phyloP scores from a whole-genome alignment of 2,888 invertebrate species.

The Xylocampa areola region DNA sequence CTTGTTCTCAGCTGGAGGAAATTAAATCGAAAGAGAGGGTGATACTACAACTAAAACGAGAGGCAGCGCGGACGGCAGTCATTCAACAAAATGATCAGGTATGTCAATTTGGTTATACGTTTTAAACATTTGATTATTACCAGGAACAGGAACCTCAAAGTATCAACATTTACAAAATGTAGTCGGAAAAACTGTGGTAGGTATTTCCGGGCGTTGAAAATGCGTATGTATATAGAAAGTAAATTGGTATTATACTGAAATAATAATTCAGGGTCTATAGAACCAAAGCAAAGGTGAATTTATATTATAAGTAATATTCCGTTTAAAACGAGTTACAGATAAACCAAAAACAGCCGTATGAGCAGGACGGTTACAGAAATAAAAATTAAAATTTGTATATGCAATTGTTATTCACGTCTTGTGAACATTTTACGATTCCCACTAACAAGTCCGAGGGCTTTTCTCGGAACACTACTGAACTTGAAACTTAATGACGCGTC shows the following conservation, averaged over 20 bases:
- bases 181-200: too few relatives aligned
- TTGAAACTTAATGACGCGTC: constrained; percentile 46
- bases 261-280: too few relatives aligned
- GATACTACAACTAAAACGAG: constrained; percentile 89
- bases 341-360: constrained; percentile 7
- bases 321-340: constrained; percentile 11
- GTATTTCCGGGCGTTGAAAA: too few relatives aligned
- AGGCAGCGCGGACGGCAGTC: constrained; percentile 75
- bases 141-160: neutral
- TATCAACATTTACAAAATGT: too few relatives aligned
- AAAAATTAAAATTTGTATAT: constrained; percentile 19
- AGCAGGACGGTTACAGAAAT: constrained; percentile 6
- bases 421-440: constrained; percentile 54
- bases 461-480: constrained; percentile 53
- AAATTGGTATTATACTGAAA: too few relatives aligned
- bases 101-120: neutral
- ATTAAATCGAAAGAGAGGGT: constrained; percentile 92
- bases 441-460: constrained; percentile 38
- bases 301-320: neutral
- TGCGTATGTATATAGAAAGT: too few relatives aligned
- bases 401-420: constrained; percentile 49
- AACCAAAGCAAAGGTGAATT: too few relatives aligned
- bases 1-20: constrained; percentile 91
- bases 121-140: neutral
- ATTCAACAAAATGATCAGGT: constrained; percentile 82